Conservation (phyloP, 2,888 invertebrate genomes). For the Hofmannophila pseudospretella region DNA sequence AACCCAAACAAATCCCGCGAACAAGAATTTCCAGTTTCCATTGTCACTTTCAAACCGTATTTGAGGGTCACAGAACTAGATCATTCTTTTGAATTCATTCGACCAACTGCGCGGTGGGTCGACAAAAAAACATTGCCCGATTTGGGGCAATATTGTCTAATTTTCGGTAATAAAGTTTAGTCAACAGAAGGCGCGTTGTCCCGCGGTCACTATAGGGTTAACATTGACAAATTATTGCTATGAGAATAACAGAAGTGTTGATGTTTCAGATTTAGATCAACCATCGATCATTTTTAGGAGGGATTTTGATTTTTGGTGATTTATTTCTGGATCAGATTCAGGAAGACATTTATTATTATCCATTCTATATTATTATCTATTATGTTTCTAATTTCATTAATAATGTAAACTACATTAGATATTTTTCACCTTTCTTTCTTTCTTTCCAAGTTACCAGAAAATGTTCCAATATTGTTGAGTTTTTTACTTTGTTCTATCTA, state of each 20-base stretch:
- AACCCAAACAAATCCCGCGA: conserved; percentile 20
- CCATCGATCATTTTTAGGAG: conserved; percentile 37
- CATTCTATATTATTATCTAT: too few relatives aligned
- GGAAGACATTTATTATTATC: too few relatives aligned
- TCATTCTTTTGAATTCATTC: conserved; percentile 45
- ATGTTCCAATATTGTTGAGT: too few relatives aligned
- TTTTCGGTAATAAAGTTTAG: conserved; percentile 76
- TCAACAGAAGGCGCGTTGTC: conserved; percentile 67
- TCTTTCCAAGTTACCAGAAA: too few relatives aligned
- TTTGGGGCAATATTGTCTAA: conserved; percentile 71
- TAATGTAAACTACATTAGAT: too few relatives aligned
- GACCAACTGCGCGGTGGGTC: conserved; percentile 52
- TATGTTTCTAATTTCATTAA: too few relatives aligned
- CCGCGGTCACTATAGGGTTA: conserved; percentile 51
- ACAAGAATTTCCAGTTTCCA: conserved; percentile 61
- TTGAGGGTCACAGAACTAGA: conserved; percentile 71
- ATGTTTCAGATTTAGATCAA: conserved; percentile 38
- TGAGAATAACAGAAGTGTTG: conserved; percentile 49
- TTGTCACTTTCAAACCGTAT: conserved; percentile 46
- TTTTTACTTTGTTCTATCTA: too few relatives aligned
- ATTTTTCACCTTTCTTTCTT: too few relatives aligned
- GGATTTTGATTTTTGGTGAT: background rate
- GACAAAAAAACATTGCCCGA: conserved; percentile 58
- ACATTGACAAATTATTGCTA: conserved; percentile 67
- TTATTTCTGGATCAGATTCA: too few relatives aligned